These are phyloP conservation scores for Paracyclopina nana DNA, from an alignment of 1,140 invertebrate genomes.

Conservation along the genomic window DNA sequence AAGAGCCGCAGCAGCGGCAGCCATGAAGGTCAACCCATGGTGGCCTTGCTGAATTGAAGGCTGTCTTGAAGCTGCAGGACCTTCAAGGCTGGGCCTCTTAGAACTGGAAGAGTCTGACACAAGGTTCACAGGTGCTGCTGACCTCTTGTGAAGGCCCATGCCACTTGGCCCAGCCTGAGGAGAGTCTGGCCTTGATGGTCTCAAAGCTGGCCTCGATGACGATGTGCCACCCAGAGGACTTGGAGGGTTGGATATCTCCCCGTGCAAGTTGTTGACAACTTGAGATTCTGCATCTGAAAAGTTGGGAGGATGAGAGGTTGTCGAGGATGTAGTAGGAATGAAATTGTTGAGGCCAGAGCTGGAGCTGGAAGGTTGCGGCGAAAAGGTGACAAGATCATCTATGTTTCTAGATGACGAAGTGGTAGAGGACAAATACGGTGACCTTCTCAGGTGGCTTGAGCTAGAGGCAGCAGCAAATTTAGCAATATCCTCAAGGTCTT, in stretches of 20 bases:
- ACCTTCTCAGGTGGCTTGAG: background rate
- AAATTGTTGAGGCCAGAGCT: too few relatives aligned
- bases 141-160: too few relatives aligned
- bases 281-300: background rate
- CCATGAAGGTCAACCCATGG: background rate
- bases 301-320: background rate
- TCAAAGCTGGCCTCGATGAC: background rate
- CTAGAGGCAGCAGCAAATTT: background rate
- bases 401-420: background rate
- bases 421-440: background rate
- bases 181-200: background rate
- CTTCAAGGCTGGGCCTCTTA: too few relatives aligned
- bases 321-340: background rate
- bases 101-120: too few relatives aligned
- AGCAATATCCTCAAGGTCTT: background rate
- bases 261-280: background rate
- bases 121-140: too few relatives aligned
- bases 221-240: background rate
- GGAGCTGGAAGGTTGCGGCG: background rate
- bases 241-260: too few relatives aligned
- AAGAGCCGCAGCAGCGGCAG: background rate
- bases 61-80: too few relatives aligned
- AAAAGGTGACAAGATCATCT: background rate
- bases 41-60: too few relatives aligned
- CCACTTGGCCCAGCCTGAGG: background rate